Evolutionary conservation across 2,888 invertebrate species (phyloP).

Genomic region (Caenorhabditis sp.): DNA sequence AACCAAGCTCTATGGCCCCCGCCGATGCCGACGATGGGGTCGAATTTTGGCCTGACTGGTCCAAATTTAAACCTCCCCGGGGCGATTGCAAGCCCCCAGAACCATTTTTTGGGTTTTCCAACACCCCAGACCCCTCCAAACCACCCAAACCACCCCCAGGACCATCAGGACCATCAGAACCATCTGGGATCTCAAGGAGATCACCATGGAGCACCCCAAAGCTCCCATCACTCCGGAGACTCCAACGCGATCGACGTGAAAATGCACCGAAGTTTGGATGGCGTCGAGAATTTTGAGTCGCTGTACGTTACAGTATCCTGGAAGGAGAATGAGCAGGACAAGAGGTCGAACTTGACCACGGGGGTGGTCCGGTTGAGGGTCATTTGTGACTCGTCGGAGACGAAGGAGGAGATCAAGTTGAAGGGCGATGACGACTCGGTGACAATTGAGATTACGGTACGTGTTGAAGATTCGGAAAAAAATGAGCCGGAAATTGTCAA

Average conservation of each 20-base stretch:
- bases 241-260: constrained; percentile 58
- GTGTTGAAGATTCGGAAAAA: neutral
- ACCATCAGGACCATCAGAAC: neutral
- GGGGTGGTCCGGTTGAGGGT: constrained; percentile 67
- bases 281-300: constrained; percentile 68
- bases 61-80: neutral
- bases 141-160: neutral
- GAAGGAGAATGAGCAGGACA: constrained; percentile 43
- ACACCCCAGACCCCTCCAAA: neutral
- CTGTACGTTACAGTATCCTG: constrained; percentile 71
- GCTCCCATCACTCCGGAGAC: neutral
- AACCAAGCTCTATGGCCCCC: neutral
- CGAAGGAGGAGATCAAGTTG: constrained; percentile 69
- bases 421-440: constrained; percentile 68
- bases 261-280: constrained; percentile 69
- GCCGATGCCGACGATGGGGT: neutral
- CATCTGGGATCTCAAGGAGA: too few relatives aligned
- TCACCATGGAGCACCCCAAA: neutral
- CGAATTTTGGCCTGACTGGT: neutral
- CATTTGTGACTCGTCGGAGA: constrained; percentile 67
- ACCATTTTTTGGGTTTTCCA: neutral
- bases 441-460: constrained; percentile 73
- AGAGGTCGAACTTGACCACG: constrained; percentile 49
- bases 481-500: too few relatives aligned
- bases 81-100: neutral